Base-by-base conservation (phyloP, 2,113 vertebrate species). In the Dermatemys mawii region DNA sequence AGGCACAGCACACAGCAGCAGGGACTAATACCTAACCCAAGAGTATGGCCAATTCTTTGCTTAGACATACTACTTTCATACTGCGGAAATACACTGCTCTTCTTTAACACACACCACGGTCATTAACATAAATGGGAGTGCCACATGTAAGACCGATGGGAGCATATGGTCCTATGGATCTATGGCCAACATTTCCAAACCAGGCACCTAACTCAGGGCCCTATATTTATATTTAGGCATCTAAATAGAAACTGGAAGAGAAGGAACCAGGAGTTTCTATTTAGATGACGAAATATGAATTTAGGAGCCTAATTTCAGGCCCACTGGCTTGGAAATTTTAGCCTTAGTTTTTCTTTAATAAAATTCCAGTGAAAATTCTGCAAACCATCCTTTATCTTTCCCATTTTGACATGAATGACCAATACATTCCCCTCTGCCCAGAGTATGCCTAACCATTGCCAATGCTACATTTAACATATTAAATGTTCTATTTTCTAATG, bases 181-280 rank as follows among this genome's bases (percentile, higher is more conserved):
- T 75, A 44, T 14, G 70, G 70, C 22, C 70, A 44, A 44, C 24
- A 75, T 44, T 75, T 75, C 70, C 12, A 44, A 75, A 75, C 38
- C 11, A 75, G 22, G 38, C 6, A 27, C 41, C 41, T 27, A 76
- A 76, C 27, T 26, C 16, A 14, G 41, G 73, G 24, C 24, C 38
- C 7, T 51, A 26, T 14, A 32, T 24, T 13, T 13, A 5, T 0
- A 2, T 27, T 46, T 1, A 1, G 0, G 3, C 4, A 0, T 38
- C 51, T n/a, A 22, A 3, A 3, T 38, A 83, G 4, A 10, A 21
- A 12, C 1, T 1, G 17, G 46, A 11, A 12, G n/a, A 41, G 2
- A 49, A 79, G 5, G 5, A 57, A 22, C 19, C 49, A 32, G 5
- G 10, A 67, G 5, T 2, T 51, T 8, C 86, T 8, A 11, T 48